Evolutionary conservation across 2,797 vertebrate species (phyloP), one percentile per base, ranked within the genome.

Genomic region (Podarcis lilfordi): DNA sequence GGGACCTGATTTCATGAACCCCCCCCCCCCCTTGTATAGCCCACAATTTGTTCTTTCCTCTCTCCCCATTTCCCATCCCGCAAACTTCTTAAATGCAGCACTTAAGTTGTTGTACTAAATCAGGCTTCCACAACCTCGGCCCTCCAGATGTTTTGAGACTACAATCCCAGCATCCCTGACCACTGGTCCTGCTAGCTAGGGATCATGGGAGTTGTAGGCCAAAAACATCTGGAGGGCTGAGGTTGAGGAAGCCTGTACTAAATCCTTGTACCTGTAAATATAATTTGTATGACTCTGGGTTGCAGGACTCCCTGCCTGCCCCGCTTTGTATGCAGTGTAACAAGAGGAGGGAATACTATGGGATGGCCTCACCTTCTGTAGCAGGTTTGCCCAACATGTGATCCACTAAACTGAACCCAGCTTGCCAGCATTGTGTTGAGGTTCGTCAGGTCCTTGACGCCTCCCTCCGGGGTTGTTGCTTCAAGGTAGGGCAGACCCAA

Each of bases 221-320:
- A 55, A 55, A 50, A 55, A 55, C 50, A 55, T 15, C 3, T 55
- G 50, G 50, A 15, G 50, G 50, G 50, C 50, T 4, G 13, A 55
- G 50, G 50, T 55, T 55, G 50, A 55, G 50, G 50, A 27, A 74
- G 19, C 79, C 8, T 50, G n/a, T 88, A 95, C 92, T 92, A 93
- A 89, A 94, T 90, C 93, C 59, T 61, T 19, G 59, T 61, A 94
- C 91, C 85, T 93, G 89, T 93, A 90, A 92, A 92, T 83, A 89
- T 94, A 93, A 80, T 89, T 94, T 91, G 59, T 71, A 80, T 94
- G 92, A 93, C 87, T 93, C 93, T 94, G 93, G 91, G 86, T 90
- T 93, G 84, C 92, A 93, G 92, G 93, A 92, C 92, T 89, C 94
- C 94, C 92, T 94, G 50, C 50, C 50, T 15, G 50, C 50, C 88